Base-by-base conservation (phyloP, 2,113 vertebrate genomes). In the Takifugu bimaculatus region DNA sequence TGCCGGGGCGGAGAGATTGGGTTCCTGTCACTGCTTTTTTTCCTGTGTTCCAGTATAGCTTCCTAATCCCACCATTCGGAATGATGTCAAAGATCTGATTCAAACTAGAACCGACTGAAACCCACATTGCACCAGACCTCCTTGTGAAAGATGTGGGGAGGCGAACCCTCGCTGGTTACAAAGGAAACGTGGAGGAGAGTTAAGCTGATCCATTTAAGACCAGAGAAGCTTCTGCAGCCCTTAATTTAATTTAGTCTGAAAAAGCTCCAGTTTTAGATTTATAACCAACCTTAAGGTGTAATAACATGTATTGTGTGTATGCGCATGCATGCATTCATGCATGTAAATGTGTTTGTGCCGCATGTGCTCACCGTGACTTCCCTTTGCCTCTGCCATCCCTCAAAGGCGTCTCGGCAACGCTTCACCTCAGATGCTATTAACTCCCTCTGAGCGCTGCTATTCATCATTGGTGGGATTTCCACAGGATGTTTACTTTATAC, bases 401-500 rank as follows among this genome's bases (percentile, higher is more conserved):
- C 54, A 42, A 55, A 63, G 32, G 49, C 29, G 51, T 68, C 65
- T 58, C 66, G 72, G 72, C 70, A 28, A 52, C 12, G 42, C 57
- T 57, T 65, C 56, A 56, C 68, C 68, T 83, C 60, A 77, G 57
- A 82, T 52, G 52, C 59, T 65, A 67, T 82, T 75, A 79, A 71
- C 59, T 74, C 50, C 50, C 53, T 47, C 56, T 26, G 47, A 72
- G 59, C 52, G 25, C 11, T 62, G 73, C 75, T 65, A 78, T 85
- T 81, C 68, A 77, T 84, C 80, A 80, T 77, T 73, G 55, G 39
- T 48, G 50, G 61, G 60, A 77, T 84, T 78, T 79, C 74, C 57
- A 72, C 51, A 7, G 68, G 68, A 56, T 50, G 59, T 76, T 77
- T 83, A 78, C 12, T 44, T 74, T 72, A 70, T 72, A 42, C 45